A percentile compares a stretch with the other conserved stretches of the same genome.
Evolutionary conservation across 2,888 invertebrate species (phyloP).

Genomic region (Chrysolina americana): DNA sequence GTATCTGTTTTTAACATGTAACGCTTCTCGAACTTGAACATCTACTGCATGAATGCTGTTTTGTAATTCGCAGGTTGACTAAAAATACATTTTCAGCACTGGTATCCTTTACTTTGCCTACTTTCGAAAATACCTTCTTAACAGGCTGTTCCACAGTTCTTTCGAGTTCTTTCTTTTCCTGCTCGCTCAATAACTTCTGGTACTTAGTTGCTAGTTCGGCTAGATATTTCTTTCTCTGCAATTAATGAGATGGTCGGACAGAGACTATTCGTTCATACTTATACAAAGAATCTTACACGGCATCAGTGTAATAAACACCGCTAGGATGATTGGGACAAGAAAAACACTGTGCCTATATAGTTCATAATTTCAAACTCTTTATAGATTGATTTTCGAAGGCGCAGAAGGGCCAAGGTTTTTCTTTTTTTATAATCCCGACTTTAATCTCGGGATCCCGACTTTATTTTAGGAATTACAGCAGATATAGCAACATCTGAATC

Average conservation of each 20-base stretch:
- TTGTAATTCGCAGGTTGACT: conserved; percentile 80
- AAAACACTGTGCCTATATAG: too few relatives aligned
- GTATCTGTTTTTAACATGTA: conserved; percentile 84
- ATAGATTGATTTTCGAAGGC: too few relatives aligned
- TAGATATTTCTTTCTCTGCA: conserved; percentile 73
- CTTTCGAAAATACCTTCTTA: conserved; percentile 73
- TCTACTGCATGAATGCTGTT: conserved; percentile 87
- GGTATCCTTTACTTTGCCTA: not conserved
- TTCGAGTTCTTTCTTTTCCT: conserved; percentile 70
- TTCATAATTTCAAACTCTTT: too few relatives aligned
- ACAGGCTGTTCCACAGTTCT: conserved; percentile 72
- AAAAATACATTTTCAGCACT: conserved; percentile 45
- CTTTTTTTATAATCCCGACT: too few relatives aligned
- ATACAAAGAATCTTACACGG: too few relatives aligned
- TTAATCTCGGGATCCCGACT: too few relatives aligned
- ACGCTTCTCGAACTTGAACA: conserved; percentile 87
- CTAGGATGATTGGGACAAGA: too few relatives aligned
- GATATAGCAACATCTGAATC: too few relatives aligned
- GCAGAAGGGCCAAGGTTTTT: too few relatives aligned
- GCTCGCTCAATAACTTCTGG: conserved; percentile 75
- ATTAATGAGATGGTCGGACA: conserved; percentile 17
- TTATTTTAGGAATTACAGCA: too few relatives aligned
- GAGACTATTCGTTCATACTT: not conserved
- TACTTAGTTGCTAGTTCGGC: conserved; percentile 75
- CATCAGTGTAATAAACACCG: too few relatives aligned